phyloP scores from a whole-genome alignment of 2,888 invertebrate species.

The Drosophila prostipennis region DNA sequence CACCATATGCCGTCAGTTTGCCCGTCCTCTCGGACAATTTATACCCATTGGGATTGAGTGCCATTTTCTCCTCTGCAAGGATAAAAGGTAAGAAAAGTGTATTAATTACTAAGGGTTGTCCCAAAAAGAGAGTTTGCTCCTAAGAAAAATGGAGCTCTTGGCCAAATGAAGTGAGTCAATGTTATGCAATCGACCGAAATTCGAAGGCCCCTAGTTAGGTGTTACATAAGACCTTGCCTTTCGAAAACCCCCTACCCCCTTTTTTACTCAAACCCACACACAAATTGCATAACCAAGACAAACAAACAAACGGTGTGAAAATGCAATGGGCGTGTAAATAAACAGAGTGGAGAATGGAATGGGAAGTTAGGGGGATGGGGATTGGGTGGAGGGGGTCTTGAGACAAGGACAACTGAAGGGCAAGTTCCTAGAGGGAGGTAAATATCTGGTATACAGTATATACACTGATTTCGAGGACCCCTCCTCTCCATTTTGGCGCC shows the following conservation, averaged over 20 bases:
- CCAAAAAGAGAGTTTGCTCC: not conserved
- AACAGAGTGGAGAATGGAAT: conserved; percentile 38
- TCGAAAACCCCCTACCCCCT: not conserved
- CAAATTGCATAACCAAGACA: conserved; percentile 42
- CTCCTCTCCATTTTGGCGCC: conserved; percentile 32
- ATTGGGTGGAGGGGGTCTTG: not conserved
- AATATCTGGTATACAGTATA: conserved; percentile 27
- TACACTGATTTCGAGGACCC: conserved; percentile 50
- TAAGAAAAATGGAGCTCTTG: conserved; percentile 2
- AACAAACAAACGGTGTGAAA: conserved; percentile 54
- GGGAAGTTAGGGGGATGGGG: not conserved
- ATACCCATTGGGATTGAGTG: conserved; percentile 84
- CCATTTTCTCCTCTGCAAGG: conserved; percentile 85
- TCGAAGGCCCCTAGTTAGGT: conserved; percentile 23
- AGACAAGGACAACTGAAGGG: conserved; percentile 78
- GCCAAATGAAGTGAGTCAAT: conserved; percentile 51
- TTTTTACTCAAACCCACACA: not conserved
- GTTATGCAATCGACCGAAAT: conserved; percentile 56
- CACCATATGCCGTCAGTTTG: conserved; percentile 83
- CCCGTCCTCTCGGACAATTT: conserved; percentile 84
- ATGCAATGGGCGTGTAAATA: conserved; percentile 56
- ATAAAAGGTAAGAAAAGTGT: conserved; percentile 23
- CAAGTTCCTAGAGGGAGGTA: conserved; percentile 49
- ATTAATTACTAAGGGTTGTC: not conserved
- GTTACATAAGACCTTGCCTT: conserved; percentile 27